A percentile compares a stretch with the other conserved stretches of the same genome.
phyloP scores from a whole-genome alignment of 2,113 vertebrate species.

The Stictonetta naevosa region DNA sequence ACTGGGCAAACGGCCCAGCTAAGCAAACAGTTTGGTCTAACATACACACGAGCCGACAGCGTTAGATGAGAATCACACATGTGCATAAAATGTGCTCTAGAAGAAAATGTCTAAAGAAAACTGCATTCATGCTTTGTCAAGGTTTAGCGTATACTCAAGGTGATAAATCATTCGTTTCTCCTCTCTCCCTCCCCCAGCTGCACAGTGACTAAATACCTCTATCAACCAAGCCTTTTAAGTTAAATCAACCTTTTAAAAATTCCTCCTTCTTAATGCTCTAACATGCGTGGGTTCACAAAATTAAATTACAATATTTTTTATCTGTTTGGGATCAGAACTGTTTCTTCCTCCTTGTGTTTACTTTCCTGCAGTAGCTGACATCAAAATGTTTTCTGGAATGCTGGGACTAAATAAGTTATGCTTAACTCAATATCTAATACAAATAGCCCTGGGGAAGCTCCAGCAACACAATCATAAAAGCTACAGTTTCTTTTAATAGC shows the following conservation, averaged over 20 bases:
- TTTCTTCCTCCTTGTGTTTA: conserved; percentile 86
- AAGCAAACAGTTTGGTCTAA: conserved; percentile 49
- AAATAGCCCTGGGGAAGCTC: conserved; percentile 83
- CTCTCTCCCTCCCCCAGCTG: neutral
- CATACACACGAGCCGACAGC: neutral
- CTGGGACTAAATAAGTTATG: conserved; percentile 87
- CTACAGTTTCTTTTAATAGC: conserved; percentile 85
- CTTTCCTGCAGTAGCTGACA: conserved; percentile 86
- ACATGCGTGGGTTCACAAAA: conserved; percentile 78
- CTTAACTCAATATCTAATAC: conserved; percentile 92
- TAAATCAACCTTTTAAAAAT: conserved; percentile 77
- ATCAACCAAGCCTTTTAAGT: conserved; percentile 52
- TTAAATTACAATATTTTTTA: conserved; percentile 86
- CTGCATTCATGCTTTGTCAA: conserved; percentile 46
- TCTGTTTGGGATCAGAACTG: conserved; percentile 81
- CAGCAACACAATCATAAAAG: conserved; percentile 86
- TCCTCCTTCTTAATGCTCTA: conserved; percentile 76
- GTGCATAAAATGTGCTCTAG: conserved; percentile 34
- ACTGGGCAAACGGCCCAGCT: conserved; percentile 41
- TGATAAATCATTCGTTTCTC: conserved; percentile 50
- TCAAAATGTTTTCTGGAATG: conserved; percentile 89
- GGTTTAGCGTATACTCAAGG: neutral
- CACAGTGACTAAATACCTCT: conserved; percentile 60
- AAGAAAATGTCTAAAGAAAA: conserved; percentile 12
- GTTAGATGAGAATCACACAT: conserved; percentile 46